Evolutionary conservation across 2,888 invertebrate genomes (phyloP), one percentile per base, ranked within the genome.

Genomic region (Pseudococcus longispinus): DNA sequence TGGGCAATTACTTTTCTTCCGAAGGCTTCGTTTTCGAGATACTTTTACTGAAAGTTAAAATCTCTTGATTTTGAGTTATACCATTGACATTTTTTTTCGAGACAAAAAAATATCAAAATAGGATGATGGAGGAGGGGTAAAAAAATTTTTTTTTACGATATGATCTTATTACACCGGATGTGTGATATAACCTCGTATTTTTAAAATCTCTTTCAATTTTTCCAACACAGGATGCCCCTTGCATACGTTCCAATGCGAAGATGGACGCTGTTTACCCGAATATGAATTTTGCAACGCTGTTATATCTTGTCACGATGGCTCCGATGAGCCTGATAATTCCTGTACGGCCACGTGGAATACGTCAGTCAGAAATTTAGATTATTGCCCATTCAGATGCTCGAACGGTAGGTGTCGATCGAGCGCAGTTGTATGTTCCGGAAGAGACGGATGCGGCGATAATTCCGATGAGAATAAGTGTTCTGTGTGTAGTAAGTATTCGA

Each of bases 211-310:
- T n/a, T n/a, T n/a, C n/a, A n/a, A n/a, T n/a, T n/a, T n/a, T n/a
- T n/a, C n/a, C n/a, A n/a, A n/a, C 37, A 1, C 91, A 90, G 90
- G 93, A 44, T 96, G 97, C 90, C 96, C 96, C 26, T 92, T 94
- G 51, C 94, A 96, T 89, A 95, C 96, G 18, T 96, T 96, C 92
- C 94, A 95, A 88, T 97, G 97, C 90, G 93, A 93, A 88, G 96
- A 96, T 89, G 97, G 97, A 32, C 95, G 96, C 90, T 97, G 97
- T 90, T 91, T 97, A 88, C 97, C 97, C 0, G 96, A 96, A 90
- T 96, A 96, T 90, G 96, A 96, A 91, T 97, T 96, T 91, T 97
- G 97, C 91, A 97, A 97, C 91, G 96, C 97, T 6, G 95, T 96
- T 87, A 93, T 96, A 84, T 94, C 95, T 88, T 97, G 97, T 91